These are phyloP conservation scores for Leptopilina drosophilae DNA, from an alignment of 2,888 invertebrate species.

Conservation along the genomic window DNA sequence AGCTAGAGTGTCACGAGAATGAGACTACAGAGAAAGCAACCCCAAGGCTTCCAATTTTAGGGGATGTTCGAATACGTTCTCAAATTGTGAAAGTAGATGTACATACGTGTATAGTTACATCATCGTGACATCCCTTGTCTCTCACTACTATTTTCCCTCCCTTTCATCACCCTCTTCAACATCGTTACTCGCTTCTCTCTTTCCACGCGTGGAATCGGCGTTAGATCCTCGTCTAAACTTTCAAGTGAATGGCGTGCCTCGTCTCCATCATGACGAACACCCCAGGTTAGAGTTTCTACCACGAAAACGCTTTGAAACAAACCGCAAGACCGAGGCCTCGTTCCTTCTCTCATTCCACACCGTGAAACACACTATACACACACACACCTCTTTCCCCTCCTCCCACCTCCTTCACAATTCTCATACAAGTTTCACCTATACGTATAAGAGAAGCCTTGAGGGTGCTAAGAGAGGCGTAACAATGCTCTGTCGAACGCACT, in stretches of 20 bases:
- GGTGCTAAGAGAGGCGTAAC: slow-evolving; percentile 9
- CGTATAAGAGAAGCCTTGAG: background rate
- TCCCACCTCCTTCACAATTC: slow-evolving; percentile 19
- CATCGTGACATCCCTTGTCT: slow-evolving; percentile 23
- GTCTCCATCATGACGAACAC: slow-evolving; percentile 60
- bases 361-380: slow-evolving; percentile 35
- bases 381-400: slow-evolving; percentile 8
- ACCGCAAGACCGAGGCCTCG: slow-evolving; percentile 56
- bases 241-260: slow-evolving; percentile 62
- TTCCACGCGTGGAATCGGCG: slow-evolving; percentile 42
- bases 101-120: slow-evolving; percentile 23
- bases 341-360: slow-evolving; percentile 41
- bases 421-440: slow-evolving; percentile 53
- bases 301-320: slow-evolving; percentile 58
- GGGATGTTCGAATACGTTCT: slow-evolving; percentile 42
- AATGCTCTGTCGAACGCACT: background rate
- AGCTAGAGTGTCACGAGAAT: slow-evolving; percentile 30
- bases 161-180: slow-evolving; percentile 17
- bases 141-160: slow-evolving; percentile 3
- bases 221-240: slow-evolving; percentile 61
- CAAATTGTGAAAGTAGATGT: slow-evolving; percentile 24
- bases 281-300: slow-evolving; percentile 54
- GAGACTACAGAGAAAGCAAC: slow-evolving; percentile 36
- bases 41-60: slow-evolving; percentile 55
- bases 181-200: slow-evolving; percentile 12